These are phyloP conservation scores for Phocides pigmalion DNA, from an alignment of 1,140 invertebrate genomes.

Conservation along the genomic window DNA sequence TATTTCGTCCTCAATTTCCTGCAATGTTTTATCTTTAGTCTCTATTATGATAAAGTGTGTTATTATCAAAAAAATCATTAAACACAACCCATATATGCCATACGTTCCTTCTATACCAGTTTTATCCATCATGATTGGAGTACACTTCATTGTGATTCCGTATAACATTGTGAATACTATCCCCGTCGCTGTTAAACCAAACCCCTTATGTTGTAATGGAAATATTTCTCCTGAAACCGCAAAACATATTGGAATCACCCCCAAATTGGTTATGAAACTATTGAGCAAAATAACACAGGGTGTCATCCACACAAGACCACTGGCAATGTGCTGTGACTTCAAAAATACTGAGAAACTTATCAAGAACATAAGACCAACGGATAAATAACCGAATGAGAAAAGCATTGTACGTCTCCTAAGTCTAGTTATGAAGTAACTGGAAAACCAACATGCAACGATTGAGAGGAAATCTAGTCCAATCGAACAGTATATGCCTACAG, in stretches of 20 bases:
- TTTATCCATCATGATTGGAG: too few species aligned
- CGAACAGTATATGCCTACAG: too few species aligned
- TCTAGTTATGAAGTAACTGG: constrained; percentile 38
- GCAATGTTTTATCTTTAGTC: too few species aligned
- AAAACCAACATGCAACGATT: constrained; percentile 37
- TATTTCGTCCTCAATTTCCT: too few species aligned
- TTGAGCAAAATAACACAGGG: constrained; percentile 45
- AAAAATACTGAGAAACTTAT: constrained; percentile 41
- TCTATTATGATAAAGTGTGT: too few species aligned
- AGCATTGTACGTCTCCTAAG: constrained; percentile 45
- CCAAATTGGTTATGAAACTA: constrained; percentile 45
- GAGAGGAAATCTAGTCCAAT: constrained; percentile 44
- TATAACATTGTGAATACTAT: constrained; percentile 44
- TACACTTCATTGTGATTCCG: constrained; percentile 44
- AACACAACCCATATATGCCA: too few species aligned
- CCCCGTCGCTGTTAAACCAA: constrained; percentile 44
- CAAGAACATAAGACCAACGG: constrained; percentile 44
- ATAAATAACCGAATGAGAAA: constrained; percentile 38
- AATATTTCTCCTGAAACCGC: constrained; percentile 50
- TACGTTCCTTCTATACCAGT: too few species aligned
- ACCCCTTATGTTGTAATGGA: constrained; percentile 43
- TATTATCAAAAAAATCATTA: too few species aligned
- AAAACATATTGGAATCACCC: constrained; percentile 47
- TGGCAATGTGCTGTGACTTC: constrained; percentile 26
- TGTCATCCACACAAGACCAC: constrained; percentile 36